Evolutionary conservation across 1,140 invertebrate species (phyloP).

Genomic region (Megathymus violae): DNA sequence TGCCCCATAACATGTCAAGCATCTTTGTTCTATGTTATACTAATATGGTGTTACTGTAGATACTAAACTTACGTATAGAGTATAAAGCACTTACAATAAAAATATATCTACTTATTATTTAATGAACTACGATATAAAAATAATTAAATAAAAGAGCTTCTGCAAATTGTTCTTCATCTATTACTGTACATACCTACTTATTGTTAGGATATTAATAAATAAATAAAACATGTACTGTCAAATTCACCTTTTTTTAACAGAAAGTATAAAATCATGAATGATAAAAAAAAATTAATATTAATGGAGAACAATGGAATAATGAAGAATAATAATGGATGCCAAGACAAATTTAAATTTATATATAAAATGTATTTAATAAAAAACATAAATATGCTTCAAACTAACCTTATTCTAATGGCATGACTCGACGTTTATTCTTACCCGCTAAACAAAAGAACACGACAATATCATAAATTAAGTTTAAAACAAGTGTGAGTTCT

Average conservation of each 20-base stretch:
- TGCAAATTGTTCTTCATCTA: neutral
- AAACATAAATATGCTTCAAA: conserved; percentile 37
- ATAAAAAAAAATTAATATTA: neutral
- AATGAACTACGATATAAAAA: neutral
- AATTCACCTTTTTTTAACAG: too few relatives aligned
- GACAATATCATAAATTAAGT: conserved; percentile 38
- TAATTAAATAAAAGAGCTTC: neutral
- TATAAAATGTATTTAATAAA: neutral
- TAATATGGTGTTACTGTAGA: neutral
- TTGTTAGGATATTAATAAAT: neutral
- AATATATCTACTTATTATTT: neutral
- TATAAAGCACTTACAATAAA: conserved; percentile 7
- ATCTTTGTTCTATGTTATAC: neutral
- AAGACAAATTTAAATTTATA: too few relatives aligned
- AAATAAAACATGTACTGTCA: too few relatives aligned
- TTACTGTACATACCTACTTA: conserved; percentile 1
- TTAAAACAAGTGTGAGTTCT: conserved; percentile 52
- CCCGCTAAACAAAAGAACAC: conserved; percentile 52
- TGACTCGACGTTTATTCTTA: conserved; percentile 76
- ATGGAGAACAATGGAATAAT: too few relatives aligned
- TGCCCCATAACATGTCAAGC: neutral
- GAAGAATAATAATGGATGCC: too few relatives aligned
- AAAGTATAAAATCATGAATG: neutral
- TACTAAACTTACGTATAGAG: neutral
- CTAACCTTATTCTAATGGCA: conserved; percentile 78